Base-by-base conservation (phyloP, 2,888 invertebrate species). In the Erannis defoliaria region DNA sequence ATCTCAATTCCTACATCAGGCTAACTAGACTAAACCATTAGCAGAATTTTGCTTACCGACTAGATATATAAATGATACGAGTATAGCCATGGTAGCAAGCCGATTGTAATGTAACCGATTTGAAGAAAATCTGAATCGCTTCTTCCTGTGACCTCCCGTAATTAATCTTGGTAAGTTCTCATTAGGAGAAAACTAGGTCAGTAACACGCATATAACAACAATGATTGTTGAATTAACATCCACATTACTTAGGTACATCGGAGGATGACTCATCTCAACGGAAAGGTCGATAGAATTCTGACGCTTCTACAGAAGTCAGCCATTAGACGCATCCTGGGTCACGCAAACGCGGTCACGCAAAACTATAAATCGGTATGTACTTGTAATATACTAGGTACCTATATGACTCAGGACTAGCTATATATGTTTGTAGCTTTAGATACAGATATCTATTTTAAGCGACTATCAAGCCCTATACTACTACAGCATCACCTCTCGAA, bases 181-280 rank as follows among this genome's bases (percentile, higher is more conserved):
- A 33, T 12, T 33, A 33, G n/a, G n/a, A 16, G 2, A 31, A 8
- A 60, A 50, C 45, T 61, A 38, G 61, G 55, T 43, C 61, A 61
- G 18, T 51, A 55, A 55, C 45, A 61, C 40, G 45, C 31, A 49
- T 16, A 55, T 60, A 50, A 61, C 16, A 31, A 26, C 55, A 55
- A 55, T 55, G 33, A 60, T 55, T 55, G 45, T 29, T 2, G n/a
- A 61, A 46, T 61, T 55, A 55, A 14, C 61, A 61, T 37, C 33
- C 23, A 18, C 12, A 49, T 43, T n/a, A n/a, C n/a, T n/a, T 60
- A 38, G 38, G 48, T 31, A 9, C 35, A 50, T 37, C 33, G 49
- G 5, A 48, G 9, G 16, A 49, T 59, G 60, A 61, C 61, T 55
- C 61, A 55, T 50, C 55, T 26, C 14, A 38, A 19, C 38, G 31